Conservation (phyloP, 2,888 invertebrate species). For the Synergus laeviventris region DNA sequence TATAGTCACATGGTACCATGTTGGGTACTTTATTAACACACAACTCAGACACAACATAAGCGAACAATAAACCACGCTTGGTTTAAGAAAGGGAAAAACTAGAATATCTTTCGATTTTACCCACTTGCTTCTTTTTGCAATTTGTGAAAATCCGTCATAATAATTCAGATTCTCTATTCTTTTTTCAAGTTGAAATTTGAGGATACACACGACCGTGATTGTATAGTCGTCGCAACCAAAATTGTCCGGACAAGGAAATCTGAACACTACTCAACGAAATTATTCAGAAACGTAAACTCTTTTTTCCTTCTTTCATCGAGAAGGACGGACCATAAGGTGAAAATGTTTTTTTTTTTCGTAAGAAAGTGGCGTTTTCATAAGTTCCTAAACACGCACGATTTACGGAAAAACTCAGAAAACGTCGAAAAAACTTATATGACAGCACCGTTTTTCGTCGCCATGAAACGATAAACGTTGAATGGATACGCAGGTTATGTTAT, state of each 20-base stretch:
- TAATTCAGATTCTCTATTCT: neutral
- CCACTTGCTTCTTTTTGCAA: neutral
- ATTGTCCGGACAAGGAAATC: neutral
- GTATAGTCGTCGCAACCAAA: conserved; percentile 14
- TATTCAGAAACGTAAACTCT: neutral
- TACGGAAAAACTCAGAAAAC: neutral
- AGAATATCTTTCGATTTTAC: conserved; percentile 1
- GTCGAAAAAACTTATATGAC: conserved; percentile 13
- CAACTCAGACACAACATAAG: neutral
- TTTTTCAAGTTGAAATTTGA: neutral
- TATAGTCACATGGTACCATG: conserved; percentile 24
- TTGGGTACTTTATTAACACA: neutral
- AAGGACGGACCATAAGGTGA: neutral
- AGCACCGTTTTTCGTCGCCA: conserved; percentile 30
- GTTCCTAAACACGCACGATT: conserved; percentile 18
- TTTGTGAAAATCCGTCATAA: neutral
- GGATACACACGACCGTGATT: neutral
- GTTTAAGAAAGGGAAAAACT: neutral
- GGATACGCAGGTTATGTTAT: conserved; percentile 6
- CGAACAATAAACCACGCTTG: conserved; percentile 25
- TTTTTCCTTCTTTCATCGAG: neutral
- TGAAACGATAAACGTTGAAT: conserved; percentile 30
- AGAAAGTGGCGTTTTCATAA: neutral
- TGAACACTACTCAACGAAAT: conserved; percentile 27
- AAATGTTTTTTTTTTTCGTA: neutral